Conservation (phyloP, 1,140 invertebrate genomes). For the Battus philenor region DNA sequence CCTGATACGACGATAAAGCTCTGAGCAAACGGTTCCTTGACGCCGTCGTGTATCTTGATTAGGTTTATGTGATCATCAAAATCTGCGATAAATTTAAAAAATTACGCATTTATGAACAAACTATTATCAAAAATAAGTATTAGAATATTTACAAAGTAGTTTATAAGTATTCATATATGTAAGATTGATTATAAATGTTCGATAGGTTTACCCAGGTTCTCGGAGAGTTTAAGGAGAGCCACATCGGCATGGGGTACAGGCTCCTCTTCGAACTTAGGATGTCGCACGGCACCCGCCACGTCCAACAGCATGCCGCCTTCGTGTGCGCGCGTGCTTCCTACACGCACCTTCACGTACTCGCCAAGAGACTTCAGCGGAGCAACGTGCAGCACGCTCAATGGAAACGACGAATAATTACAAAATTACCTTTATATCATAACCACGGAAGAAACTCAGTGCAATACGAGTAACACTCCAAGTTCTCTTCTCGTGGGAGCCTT, state of each 20-base stretch:
- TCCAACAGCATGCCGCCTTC: conserved; percentile 49
- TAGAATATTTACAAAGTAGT: no score
- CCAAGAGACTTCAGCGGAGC: conserved; percentile 48
- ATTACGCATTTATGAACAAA: no score
- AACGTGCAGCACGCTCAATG: conserved; percentile 61
- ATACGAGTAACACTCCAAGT: no score
- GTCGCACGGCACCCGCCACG: conserved; percentile 52
- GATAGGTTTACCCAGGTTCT: conserved; percentile 47
- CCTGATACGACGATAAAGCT: conserved; percentile 54
- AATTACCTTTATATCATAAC: not conserved
- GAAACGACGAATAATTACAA: conserved; percentile 11
- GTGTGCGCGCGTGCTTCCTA: conserved; percentile 44
- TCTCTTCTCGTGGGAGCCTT: no score
- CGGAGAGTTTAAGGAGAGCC: conserved; percentile 49
- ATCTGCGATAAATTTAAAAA: conserved; percentile 34
- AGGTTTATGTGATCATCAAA: conserved; percentile 37
- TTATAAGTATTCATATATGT: no score
- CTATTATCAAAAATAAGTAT: no score
- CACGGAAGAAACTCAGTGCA: no score
- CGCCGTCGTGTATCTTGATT: conserved; percentile 53
- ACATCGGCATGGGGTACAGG: conserved; percentile 64
- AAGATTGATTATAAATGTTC: no score
- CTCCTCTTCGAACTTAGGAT: conserved; percentile 66
- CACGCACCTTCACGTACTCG: conserved; percentile 54
- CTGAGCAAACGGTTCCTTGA: conserved; percentile 53